Evolutionary conservation across 2,113 vertebrate genomes (phyloP), one percentile per base, ranked within the genome.

Genomic region (Colius striatus): DNA sequence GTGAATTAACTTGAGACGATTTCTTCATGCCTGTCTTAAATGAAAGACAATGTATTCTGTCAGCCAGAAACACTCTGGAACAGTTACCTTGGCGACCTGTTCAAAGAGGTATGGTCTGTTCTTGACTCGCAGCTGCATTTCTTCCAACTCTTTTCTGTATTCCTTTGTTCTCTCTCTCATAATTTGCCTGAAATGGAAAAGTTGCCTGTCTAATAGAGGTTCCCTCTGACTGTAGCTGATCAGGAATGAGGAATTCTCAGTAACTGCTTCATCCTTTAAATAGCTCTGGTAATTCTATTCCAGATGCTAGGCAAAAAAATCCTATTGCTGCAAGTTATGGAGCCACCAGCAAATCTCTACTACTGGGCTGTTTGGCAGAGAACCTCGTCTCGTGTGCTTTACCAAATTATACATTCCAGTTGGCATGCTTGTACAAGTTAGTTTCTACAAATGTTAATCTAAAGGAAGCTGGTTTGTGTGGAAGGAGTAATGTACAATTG

Each of bases 61-160:
- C 25, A 12, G 23, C 48, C 57, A 92, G 72, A 88, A 80, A 81
- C n/a, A 54, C 14, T 41, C 48, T 34, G 43, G 55, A 81, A 77
- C 41, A 53, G 78, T 98, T 98, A 98, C 98, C 98, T 98, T 98
- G 38, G 98, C 98, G 95, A 99, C 97, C 96, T 98, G 98, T 95
- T 99, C 98, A 7, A 99, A 99, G 92, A 99, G 98, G 94, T 98
- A 99, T 4, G 99, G 99, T 70, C 98, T 98, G 61, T 96, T 97
- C 60, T 97, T 98, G 84, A 99, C 98, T 93, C 99, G 95, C 47
- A 97, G 97, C 94, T 98, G 98, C 97, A 99, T 99, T 84, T 99
- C 98, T 92, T 98, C 97, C 95, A 99, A 94, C 89, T 99, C 99
- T 90, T 97, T 99, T 95, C 87, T 98, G 97, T 99, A 99, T 43